These are phyloP conservation scores for Pseudoips prasinana DNA, from an alignment of 2,888 invertebrate genomes.

Conservation along the genomic window DNA sequence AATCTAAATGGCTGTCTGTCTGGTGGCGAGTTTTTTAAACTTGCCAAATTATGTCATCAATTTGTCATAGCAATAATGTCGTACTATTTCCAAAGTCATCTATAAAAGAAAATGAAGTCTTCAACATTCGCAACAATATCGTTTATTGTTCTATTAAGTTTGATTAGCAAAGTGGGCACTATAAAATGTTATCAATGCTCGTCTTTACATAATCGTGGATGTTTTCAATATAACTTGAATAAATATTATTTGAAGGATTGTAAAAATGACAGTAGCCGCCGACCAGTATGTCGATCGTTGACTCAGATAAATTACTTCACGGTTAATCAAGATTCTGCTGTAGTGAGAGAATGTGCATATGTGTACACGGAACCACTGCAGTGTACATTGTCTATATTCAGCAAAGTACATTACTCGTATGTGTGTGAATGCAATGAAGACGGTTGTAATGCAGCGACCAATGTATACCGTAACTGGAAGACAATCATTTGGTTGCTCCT, in stretches of 20 bases:
- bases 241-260: constrained; percentile 49
- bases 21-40: too few species aligned
- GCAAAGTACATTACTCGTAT: constrained; percentile 57
- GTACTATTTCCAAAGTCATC: too few species aligned
- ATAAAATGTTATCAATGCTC: constrained; percentile 69
- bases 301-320: constrained; percentile 63
- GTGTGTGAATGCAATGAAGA: constrained; percentile 62
- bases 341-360: constrained; percentile 67
- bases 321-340: constrained; percentile 43
- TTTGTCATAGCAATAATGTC: too few species aligned
- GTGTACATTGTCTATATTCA: constrained; percentile 56
- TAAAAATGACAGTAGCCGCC: constrained; percentile 18
- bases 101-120: constrained; percentile 40
- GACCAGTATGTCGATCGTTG: constrained; percentile 54
- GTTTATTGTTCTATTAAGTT: constrained; percentile 24
- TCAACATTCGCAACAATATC: constrained; percentile 12
- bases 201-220: constrained; percentile 42
- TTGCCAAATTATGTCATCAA: too few species aligned
- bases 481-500: constrained; percentile 11
- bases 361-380: constrained; percentile 43
- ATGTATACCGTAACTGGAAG: constrained; percentile 11
- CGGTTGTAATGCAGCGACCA: constrained; percentile 53
- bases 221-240: constrained; percentile 51
- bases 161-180: too few species aligned
- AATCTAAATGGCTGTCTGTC: too few species aligned